Base-by-base conservation (phyloP, 2,888 invertebrate genomes). In the Zygothrica quintamaculata region DNA sequence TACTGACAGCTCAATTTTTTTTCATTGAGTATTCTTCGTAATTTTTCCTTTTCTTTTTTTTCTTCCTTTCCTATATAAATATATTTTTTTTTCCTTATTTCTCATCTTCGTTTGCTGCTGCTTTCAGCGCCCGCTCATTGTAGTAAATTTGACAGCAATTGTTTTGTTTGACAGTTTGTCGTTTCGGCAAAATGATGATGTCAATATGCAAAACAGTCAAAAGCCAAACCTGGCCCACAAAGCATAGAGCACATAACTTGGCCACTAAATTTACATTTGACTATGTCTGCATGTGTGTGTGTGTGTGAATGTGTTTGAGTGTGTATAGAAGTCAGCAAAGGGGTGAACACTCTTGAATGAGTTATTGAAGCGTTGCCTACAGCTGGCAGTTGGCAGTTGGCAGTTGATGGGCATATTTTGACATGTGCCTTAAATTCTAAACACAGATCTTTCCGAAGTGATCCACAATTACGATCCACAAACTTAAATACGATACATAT, bases 151-250 rank as follows among this genome's bases (percentile, higher is more conserved):
- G 82, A 84, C 82, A 85, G 85, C 82, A 82, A 84, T 84, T 84
- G 85, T 85, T 84, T 80, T 80, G 84, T 81, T 81, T 81, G 80
- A 81, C 80, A 81, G 84, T 84, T 84, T 81, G 77, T 84, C 84
- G 84, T 84, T 75, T 75, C 67, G 53, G 60, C 64, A 79, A 78
- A 77, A 81, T 81, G 79, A 82, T 82, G 85, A 79, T 84, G 85
- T 82, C 82, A 84, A 84, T 84, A 84, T 84, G 84, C 80, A 81
- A 81, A 81, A 48, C 84, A 80, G 84, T 59, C 56, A 39, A 36
- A 65, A 52, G 31, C 58, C 37, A 34, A n/a, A 16, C n/a, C 46
- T 36, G 42, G 47, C 22, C 36, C 34, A 39, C 34, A 40, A 37
- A 12, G 7, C 31, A n/a, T 2, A 8, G 6, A n/a, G 6, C 8